Percentiles rank a stretch among this genome's conserved stretches.
These are phyloP conservation scores for Leiothrix lutea DNA, from an alignment of 2,113 vertebrate genomes.

Conservation along the genomic window DNA sequence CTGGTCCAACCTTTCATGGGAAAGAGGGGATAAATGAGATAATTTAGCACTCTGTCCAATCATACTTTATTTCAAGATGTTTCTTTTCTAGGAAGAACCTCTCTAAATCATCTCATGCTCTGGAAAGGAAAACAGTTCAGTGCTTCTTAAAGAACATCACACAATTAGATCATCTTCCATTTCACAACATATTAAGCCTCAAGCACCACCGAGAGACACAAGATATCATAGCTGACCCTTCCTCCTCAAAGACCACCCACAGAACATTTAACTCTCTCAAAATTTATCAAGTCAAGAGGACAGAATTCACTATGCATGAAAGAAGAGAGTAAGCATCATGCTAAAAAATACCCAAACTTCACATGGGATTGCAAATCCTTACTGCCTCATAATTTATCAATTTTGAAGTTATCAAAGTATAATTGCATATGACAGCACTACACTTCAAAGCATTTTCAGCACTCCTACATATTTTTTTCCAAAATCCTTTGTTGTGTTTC, in stretches of 20 bases:
- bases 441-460: background rate
- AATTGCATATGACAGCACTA: background rate
- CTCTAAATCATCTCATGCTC: background rate
- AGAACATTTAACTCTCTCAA: background rate
- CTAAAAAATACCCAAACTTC: background rate
- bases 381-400: background rate
- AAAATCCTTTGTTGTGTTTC: background rate
- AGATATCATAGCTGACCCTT: background rate
- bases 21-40: background rate
- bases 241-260: background rate
- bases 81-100: background rate
- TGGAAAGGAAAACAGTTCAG: background rate
- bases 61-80: background rate
- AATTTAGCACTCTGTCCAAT: background rate
- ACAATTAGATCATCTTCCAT: background rate
- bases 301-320: background rate
- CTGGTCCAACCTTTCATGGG: background rate
- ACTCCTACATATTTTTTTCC: background rate
- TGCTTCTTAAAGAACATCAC: background rate
- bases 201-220: background rate
- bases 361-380: background rate
- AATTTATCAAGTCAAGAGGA: background rate
- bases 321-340: background rate
- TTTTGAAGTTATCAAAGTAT: background rate
- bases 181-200: background rate